Base-by-base conservation (phyloP, 2,113 vertebrate species). In the Pristiophorus japonicus region DNA sequence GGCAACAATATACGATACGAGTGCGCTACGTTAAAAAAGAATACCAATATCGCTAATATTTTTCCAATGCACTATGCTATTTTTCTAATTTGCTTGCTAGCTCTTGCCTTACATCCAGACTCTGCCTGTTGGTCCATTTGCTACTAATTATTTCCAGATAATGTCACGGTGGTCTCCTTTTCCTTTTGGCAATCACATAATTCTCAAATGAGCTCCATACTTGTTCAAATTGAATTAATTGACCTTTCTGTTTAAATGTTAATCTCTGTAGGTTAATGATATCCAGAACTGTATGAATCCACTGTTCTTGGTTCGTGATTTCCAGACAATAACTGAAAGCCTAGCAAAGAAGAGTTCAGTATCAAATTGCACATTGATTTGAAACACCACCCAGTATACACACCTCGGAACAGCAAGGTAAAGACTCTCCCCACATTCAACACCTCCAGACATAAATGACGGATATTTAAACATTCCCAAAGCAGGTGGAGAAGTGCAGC, bases 201-300 rank as follows among this genome's bases (percentile, higher is more conserved):
- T 94, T 94, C 30, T 94, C 93, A 94, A 67, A 94, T 94, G 93
- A 94, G 93, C 65, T 94, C 93, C 93, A 73, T 94, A 47, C 66
- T 94, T 70, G 27, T 94, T 94, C 93, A 70, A 94, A 94, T 67
- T 94, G 93, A 94, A 94, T 94, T 73, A 94, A 70, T 73, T 94
- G 63, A 94, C 93, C 93, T 67, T 66, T 94, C 93, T 45, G 66
- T 45, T 51, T 94, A 47, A 94, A 94, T 94, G 63, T 70, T 94
- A 94, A 94, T 94, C 45, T 94, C 93, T 94, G 24, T 94, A 47
- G 66, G 65, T 94, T 94, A 94, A 94, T 94, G 66, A 73, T 94
- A 94, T 70, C 93, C 93, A 94, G 93, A 94, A 70, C 30, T 94
- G 66, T 73, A 73, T 94, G 93, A 51, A 73, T 16, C 45, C 24